Base-by-base conservation (phyloP, 2,113 vertebrate genomes). In the Clarias macrocephalus region DNA sequence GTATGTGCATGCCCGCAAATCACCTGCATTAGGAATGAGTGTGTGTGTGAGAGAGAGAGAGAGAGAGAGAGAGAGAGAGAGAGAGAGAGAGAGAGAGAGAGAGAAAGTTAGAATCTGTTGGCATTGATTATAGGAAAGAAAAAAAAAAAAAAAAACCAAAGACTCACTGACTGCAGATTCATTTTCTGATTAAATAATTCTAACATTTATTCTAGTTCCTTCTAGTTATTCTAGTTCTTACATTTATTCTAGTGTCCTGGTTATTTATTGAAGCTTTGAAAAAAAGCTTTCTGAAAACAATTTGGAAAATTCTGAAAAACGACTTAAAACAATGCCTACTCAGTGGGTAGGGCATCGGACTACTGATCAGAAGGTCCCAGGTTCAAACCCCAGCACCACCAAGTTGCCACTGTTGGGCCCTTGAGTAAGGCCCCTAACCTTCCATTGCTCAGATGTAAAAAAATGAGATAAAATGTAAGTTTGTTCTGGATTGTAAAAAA, bases 1-100 rank as follows among this genome's bases (percentile, higher is more conserved):
- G 91, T 99, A 99, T 0, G 98, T 99, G 54, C 98, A 99, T 21
- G 97, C 98, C 75, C 98, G 95, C 60, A 99, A 94, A 92, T 99
- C 98, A 89, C 98, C 98, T 99, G 62, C 0, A 90, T 42, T 33
- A 75, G 60, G 33, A 30, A 62, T 37, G 33, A 37, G 33, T 37
- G 33, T 37, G 33, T 37, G 33, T 37, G 33, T 37, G 33, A 28
- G 72, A 28, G 62, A 13, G 30, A 37, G 11, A 80, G 63, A 70
- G 82, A 57, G 19, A 37, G 63, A 70, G 82, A 57, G 19, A 37
- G 33, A n/a, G n/a, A n/a, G n/a, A n/a, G n/a, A n/a, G n/a, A n/a
- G n/a, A n/a, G n/a, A 13, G 19, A 52, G 23, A 25, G 65, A 66
- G 10, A 28, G 25, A 13, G n/a, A 12, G 65, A 28, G 11, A n/a